Base-by-base conservation (phyloP, 2,113 vertebrate genomes). In the Heliornis fulica region DNA sequence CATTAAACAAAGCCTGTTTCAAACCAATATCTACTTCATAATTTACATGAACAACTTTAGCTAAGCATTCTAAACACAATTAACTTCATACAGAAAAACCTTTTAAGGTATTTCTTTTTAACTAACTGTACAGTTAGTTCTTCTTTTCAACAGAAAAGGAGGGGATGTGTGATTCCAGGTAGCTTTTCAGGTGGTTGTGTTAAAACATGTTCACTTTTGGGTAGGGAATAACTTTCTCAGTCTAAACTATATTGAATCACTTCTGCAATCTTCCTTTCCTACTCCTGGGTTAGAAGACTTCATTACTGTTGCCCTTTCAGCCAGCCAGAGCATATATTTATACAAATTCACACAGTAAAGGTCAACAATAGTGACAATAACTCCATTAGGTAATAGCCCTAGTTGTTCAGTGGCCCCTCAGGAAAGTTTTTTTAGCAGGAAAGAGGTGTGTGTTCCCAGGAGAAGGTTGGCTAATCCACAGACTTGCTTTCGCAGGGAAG, bases 391-490 rank as follows among this genome's bases (percentile, higher is more conserved):
- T 50, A 59, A 17, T 11, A 86, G 25, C 7, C 11, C 0, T 0
- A 28, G 57, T 46, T 79, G 15, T 16, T 41, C 25, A 38, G 56
- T 75, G 56, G 25, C 6, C 7, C 22, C n/a, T 32, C 9, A 48
- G 48, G 46, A 48, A 65, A 46, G 54, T 56, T 26, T 87, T 26
- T 87, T 51, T 9, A 6, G 1, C 22, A 41, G 46, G 28, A 20
- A 34, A 80, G 26, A 7, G 4, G 1, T 13, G 2, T 0, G 0
- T 65, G n/a, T 5, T 71, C n/a, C n/a, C 19, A 13, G 25, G 38
- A 56, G 65, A 48, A 43, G 4, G 8, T 12, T 15, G 25, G 10
- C 78, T 83, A 64, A 57, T 13, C 14, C 9, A 9, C 9, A 60
- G 40, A 6, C 10, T 60, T 51, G 9, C 8, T 65, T 51, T 76